Evolutionary conservation across 2,888 invertebrate species (phyloP).

Genomic region (Tuta absoluta): DNA sequence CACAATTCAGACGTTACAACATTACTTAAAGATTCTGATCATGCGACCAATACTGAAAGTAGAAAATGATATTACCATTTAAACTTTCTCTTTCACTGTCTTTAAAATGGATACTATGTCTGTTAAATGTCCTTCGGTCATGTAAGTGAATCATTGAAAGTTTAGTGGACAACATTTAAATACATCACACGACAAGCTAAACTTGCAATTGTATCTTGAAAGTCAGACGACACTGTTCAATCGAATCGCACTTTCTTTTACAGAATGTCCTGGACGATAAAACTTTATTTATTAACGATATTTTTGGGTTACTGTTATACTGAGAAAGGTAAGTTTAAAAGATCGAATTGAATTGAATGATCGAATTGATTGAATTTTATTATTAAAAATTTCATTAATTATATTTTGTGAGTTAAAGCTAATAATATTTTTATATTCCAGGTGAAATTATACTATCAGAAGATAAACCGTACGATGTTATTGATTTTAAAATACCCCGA

Average conservation of each 20-base stretch:
- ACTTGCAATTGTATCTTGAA: constrained; percentile 63
- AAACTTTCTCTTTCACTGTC: constrained; percentile 68
- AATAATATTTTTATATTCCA: constrained; percentile 32
- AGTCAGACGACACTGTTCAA: constrained; percentile 52
- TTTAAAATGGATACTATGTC: constrained; percentile 80
- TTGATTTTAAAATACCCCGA: constrained; percentile 62
- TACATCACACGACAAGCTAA: constrained; percentile 62
- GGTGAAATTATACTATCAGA: constrained; percentile 46
- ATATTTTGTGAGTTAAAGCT: background rate
- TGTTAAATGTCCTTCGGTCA: constrained; percentile 56
- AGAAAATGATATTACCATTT: constrained; percentile 55
- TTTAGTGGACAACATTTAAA: constrained; percentile 65
- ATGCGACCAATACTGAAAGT: constrained; percentile 61
- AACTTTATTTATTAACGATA: constrained; percentile 38
- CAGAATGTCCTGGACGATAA: constrained; percentile 41
- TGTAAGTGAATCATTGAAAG: constrained; percentile 58
- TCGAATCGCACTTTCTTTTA: constrained; percentile 32
- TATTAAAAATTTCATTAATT: background rate
- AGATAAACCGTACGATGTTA: constrained; percentile 59
- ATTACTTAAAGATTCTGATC: constrained; percentile 38
- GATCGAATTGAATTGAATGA: no score
- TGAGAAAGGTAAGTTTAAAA: constrained; percentile 35
- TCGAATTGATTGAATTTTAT: no score
- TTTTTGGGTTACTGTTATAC: constrained; percentile 35
- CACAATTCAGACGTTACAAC: background rate